Evolutionary conservation across 2,113 vertebrate species (phyloP).

Genomic region (Chionis minor): DNA sequence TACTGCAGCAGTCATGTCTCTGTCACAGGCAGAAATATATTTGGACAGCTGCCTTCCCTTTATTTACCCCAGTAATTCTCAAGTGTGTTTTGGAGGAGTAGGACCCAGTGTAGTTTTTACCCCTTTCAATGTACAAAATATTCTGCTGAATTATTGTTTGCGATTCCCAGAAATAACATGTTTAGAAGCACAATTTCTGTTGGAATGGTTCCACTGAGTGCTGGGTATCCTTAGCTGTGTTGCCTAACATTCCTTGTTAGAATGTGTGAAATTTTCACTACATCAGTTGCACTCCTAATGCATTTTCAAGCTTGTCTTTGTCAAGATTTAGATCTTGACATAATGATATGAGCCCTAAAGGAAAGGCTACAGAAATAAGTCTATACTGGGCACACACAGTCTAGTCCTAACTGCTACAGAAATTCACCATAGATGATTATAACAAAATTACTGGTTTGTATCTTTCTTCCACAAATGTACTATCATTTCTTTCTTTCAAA

Average conservation of each 20-base stretch:
- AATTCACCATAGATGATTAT: not conserved
- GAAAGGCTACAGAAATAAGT: not conserved
- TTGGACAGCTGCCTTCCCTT: not conserved
- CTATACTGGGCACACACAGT: not conserved
- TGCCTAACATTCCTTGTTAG: not conserved
- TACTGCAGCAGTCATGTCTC: not conserved
- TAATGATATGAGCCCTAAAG: not conserved
- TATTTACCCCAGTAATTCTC: not conserved
- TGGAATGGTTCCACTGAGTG: not conserved
- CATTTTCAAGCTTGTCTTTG: not conserved
- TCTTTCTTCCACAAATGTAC: not conserved
- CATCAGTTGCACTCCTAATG: not conserved
- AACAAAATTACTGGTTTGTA: not conserved
- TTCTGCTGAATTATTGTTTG: not conserved
- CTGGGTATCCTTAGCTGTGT: not conserved
- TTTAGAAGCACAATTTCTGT: not conserved
- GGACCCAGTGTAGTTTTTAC: not conserved
- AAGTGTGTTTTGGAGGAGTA: not conserved
- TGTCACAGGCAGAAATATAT: not conserved
- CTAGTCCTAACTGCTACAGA: not conserved
- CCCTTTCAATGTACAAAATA: not conserved
- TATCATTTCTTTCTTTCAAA: not conserved
- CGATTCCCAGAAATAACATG: not conserved
- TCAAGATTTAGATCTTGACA: not conserved
- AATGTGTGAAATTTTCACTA: not conserved